These are phyloP conservation scores for Alviniconcha strummeri DNA, from an alignment of 2,888 invertebrate genomes.

Conservation along the genomic window DNA sequence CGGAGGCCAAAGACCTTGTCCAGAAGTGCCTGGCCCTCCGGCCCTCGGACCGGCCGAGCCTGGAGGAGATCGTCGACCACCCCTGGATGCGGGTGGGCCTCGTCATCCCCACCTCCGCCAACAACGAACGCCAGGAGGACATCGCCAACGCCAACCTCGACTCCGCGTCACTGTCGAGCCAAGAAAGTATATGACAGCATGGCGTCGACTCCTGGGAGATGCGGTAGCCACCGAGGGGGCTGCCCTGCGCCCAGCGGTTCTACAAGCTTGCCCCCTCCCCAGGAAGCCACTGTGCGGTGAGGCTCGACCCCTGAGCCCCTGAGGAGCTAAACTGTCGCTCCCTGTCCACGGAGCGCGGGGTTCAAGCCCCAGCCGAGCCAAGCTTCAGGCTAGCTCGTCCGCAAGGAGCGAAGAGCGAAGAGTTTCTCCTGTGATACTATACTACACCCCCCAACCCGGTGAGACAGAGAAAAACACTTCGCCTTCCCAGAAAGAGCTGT, in stretches of 20 bases:
- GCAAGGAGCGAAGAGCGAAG: no score
- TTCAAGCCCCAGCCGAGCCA: no score
- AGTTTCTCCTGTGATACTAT: no score
- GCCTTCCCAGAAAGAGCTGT: no score
- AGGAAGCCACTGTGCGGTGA: background rate
- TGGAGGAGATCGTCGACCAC: slow-evolving; percentile 77
- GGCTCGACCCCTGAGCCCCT: background rate
- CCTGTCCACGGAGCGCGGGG: background rate
- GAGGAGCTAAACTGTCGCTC: background rate
- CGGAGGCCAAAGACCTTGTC: slow-evolving; percentile 78
- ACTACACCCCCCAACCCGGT: no score
- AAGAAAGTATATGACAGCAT: slow-evolving; percentile 55
- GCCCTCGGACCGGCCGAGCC: slow-evolving; percentile 75
- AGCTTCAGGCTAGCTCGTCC: no score
- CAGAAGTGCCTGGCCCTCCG: slow-evolving; percentile 75
- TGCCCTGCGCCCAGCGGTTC: background rate
- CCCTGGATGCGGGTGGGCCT: slow-evolving; percentile 74
- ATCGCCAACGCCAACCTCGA: slow-evolving; percentile 48
- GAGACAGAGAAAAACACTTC: no score
- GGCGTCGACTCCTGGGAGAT: background rate
- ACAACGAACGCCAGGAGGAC: slow-evolving; percentile 46
- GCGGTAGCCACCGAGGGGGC: background rate
- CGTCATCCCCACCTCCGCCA: slow-evolving; percentile 48
- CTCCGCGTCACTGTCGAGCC: slow-evolving; percentile 60
- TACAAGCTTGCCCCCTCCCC: background rate